Evolutionary conservation across 2,113 vertebrate species (phyloP), one percentile per base, ranked within the genome.

Genomic region (Limanda limanda): DNA sequence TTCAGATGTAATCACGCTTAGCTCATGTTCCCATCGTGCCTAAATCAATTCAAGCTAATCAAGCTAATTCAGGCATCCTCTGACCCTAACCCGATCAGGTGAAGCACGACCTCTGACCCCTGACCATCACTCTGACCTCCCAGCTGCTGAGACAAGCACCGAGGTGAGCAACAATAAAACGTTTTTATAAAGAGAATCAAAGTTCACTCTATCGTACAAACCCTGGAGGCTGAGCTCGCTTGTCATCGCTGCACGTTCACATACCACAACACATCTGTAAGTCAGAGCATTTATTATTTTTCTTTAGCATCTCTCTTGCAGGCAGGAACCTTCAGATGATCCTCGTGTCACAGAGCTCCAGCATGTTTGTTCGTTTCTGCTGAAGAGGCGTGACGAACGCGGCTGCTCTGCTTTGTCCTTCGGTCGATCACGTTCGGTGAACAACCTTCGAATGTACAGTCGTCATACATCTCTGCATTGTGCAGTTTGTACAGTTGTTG

Each of bases 91-190:
- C 7, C 2, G 52, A 7, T 52, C 79, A 2, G 71, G 40, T 42
- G 10, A 13, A 6, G 31, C 31, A 31, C 31, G 31, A 31, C 31
- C 12, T 85, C 12, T 37, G 35, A 37, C 35, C 12, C 85, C 3
- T 48, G 73, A 10, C 94, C 90, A 94, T 81, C 88, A 54, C 84
- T 0, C 96, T 96, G 79, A 81, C 88, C 25, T 94, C 93, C 2
- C 52, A 92, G 68, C 84, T 51, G 4, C 69, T 90, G 1, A 71
- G 89, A 0, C 72, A 89, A 56, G 73, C 86, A n/a, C 88, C 88
- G 13, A 68, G 85, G 95, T 96, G 87, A 80, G 7, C 23, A 63
- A 20, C 21, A n/a, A 1, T 37, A 42, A 42, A 42, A 42, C 2
- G 2, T 11, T 2, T 37, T 37, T 3, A 42, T 13, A 42, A 42